phyloP scores from a whole-genome alignment of 1,140 invertebrate species.

The Charaxes varanes region DNA sequence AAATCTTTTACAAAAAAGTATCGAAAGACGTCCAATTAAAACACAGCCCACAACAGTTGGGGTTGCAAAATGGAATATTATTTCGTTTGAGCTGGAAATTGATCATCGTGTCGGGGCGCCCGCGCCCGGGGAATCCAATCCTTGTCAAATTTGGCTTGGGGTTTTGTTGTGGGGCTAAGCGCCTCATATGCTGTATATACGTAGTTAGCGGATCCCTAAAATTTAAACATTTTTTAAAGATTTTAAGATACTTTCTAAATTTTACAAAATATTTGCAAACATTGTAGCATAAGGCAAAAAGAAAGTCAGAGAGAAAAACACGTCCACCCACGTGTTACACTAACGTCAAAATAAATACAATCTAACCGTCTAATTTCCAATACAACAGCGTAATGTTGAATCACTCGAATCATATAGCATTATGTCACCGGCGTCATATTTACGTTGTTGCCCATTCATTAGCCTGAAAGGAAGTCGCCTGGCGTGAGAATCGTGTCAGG shows the following conservation, averaged over 20 bases:
- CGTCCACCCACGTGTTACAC: no score
- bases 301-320: no score
- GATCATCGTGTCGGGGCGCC: slow-evolving; percentile 34
- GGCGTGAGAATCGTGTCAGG: slow-evolving; percentile 70
- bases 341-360: not conserved
- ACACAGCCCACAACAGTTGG: slow-evolving; percentile 11
- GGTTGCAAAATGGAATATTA: slow-evolving; percentile 37
- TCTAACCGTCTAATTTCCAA: not conserved
- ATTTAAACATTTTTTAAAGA: slow-evolving; percentile 1
- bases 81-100: slow-evolving; percentile 45
- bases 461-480: slow-evolving; percentile 59
- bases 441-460: slow-evolving; percentile 65
- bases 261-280: no score
- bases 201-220: no score
- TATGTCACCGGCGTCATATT: slow-evolving; percentile 51
- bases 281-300: no score
- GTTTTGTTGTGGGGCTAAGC: slow-evolving; percentile 14
- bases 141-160: slow-evolving; percentile 38
- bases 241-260: no score
- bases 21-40: slow-evolving; percentile 19
- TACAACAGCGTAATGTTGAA: no score
- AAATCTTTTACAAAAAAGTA: slow-evolving; percentile 8
- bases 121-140: slow-evolving; percentile 33
- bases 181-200: slow-evolving; percentile 7
- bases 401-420: slow-evolving; percentile 19